phyloP scores from a whole-genome alignment of 2,888 invertebrate genomes.

The Seladonia tumulorum region DNA sequence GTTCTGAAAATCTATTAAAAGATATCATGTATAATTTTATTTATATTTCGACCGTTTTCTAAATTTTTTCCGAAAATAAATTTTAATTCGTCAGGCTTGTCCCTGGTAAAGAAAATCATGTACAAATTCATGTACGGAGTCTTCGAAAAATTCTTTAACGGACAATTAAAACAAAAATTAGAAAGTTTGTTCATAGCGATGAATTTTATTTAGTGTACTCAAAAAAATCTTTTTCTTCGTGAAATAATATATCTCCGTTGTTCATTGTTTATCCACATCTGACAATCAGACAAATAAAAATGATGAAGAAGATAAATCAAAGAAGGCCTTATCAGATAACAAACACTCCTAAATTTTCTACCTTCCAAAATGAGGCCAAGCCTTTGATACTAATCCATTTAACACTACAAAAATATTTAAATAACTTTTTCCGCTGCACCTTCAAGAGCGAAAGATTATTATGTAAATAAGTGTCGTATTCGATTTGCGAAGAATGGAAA shows the following conservation, averaged over 20 bases:
- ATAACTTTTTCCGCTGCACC: background rate
- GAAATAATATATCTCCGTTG: background rate
- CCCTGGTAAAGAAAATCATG: too few relatives aligned
- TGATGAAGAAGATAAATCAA: background rate
- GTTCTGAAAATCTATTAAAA: background rate
- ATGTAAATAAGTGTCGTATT: background rate
- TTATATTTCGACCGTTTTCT: too few relatives aligned
- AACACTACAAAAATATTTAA: slow-evolving; percentile 1
- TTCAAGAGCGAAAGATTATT: background rate
- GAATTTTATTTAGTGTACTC: too few relatives aligned
- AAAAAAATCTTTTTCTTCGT: background rate
- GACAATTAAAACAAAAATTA: too few relatives aligned
- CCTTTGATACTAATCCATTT: background rate
- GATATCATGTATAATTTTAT: background rate
- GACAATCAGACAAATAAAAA: background rate
- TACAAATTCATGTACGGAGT: too few relatives aligned
- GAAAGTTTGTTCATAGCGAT: too few relatives aligned
- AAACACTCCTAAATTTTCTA: background rate
- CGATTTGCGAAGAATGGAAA: too few relatives aligned
- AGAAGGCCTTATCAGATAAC: slow-evolving; percentile 12
- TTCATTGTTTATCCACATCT: background rate
- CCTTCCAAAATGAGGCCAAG: slow-evolving; percentile 1
- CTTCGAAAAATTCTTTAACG: too few relatives aligned
- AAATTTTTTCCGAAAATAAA: background rate
- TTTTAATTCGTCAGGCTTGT: too few relatives aligned